phyloP scores from a whole-genome alignment of 1,140 invertebrate species.

The Hesperophylax magnus region DNA sequence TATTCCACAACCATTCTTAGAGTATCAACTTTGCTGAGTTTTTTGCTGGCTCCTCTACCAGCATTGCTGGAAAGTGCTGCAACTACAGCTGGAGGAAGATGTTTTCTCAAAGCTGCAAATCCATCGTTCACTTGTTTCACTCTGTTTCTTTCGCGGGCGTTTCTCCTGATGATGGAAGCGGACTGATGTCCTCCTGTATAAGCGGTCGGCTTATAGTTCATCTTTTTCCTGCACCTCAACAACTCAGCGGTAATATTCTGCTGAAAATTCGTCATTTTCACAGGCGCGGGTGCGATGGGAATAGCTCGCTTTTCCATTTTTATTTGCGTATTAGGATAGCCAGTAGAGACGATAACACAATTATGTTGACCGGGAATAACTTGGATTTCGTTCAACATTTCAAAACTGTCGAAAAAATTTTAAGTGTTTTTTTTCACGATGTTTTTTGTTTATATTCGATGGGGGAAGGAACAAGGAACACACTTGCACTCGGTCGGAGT shows the following conservation, averaged over 20 bases:
- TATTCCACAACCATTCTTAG: conserved; percentile 95
- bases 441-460: background rate
- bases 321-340: conserved; percentile 64
- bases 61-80: conserved; percentile 79
- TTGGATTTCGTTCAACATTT: conserved; percentile 71
- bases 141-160: conserved; percentile 94
- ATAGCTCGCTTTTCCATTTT: conserved; percentile 67
- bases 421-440: conserved; percentile 13
- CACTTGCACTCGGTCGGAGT: background rate
- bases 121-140: conserved; percentile 97
- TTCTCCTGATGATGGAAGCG: conserved; percentile 90
- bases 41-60: conserved; percentile 83
- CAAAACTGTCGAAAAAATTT: conserved; percentile 9
- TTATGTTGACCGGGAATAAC: conserved; percentile 70
- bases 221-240: conserved; percentile 79
- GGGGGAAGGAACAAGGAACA: background rate
- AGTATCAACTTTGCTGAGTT: conserved; percentile 96
- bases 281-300: conserved; percentile 71
- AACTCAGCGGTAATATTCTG: conserved; percentile 62
- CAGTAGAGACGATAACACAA: conserved; percentile 72
- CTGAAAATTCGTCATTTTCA: conserved; percentile 65
- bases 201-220: conserved; percentile 77
- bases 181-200: conserved; percentile 77
- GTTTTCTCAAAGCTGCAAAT: conserved; percentile 88
- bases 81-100: conserved; percentile 85